Base-by-base conservation (phyloP, 2,888 invertebrate species). In the Papilio gigon region DNA sequence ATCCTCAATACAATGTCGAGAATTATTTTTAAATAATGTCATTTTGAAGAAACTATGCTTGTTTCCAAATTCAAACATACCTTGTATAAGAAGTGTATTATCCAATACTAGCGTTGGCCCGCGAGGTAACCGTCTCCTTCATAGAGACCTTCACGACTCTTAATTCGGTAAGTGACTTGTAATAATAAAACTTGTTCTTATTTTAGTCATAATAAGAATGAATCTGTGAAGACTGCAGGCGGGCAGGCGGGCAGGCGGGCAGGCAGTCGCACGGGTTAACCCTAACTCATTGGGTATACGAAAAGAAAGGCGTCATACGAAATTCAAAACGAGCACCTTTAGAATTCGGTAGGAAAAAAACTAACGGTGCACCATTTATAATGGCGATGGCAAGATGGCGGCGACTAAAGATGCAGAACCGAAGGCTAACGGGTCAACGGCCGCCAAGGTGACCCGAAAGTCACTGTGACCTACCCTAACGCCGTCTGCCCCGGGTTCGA, bases 391-490 rank as follows among this genome's bases (percentile, higher is more conserved):
- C n/a, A 61, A 65, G 50, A 64, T 37, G 60, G 60, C 50, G 33
- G 42, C 60, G 42, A 30, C 27, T 22, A 66, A 64, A 58, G 64
- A 73, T 72, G 72, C 68, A 71, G 67, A 64, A 53, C 59, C 72
- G 76, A 76, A 77, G 74, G 76, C 74, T 72, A 74, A 71, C 71
- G 73, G 87, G 83, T 88, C 88, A 85, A 75, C 73, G 86, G 67
- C 83, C 86, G 66, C n/a, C 80, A 88, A 89, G 89, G 89, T 90
- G 88, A 89, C 87, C 81, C 72, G 12, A 80, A 80, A 78, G 88
- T 87, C 88, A 84, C 76, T 77, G 74, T 83, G 89, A 89, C 90
- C 89, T 90, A 86, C 83, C 88, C 84, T 82, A 78, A 78, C 75
- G 74, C 71, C 71, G 77, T 77, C 76, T 74, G 75, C 78, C 80